Evolutionary conservation across 2,113 vertebrate species (phyloP), one percentile per base, ranked within the genome.

Genomic region (Rhinolophus sinicus): DNA sequence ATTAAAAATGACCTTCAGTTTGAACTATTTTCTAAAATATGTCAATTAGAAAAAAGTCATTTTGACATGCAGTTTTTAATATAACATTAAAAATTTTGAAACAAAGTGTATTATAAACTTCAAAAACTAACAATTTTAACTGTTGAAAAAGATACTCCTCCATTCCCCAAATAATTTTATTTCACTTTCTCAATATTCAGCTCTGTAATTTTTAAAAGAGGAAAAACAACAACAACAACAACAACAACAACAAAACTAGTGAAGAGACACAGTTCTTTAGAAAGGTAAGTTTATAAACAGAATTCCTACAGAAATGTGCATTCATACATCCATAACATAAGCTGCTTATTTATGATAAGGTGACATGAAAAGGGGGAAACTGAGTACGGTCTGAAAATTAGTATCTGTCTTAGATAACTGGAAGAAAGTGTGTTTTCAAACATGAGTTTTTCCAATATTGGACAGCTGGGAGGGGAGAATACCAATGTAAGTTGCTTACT

Each of bases 401-500:
- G 0, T 6, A 60, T 85, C 12, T 80, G 16, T 91, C n/a, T 40
- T 56, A 83, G 85, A n/a, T 24, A 77, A 56, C 12, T 56, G 6
- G 82, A 83, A 82, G 22, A 28, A 60, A 64, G 6, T 19, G 13
- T 67, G 24, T 10, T 73, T 70, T 65, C 16, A 58, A 26, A 33
- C 6, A 16, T 40, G 30, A 28, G 67, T 44, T 33, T 38, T 80
- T 52, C 8, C 15, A 62, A 2, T 7, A n/a, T 5, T 12, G 4
- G 52, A 58, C 30, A 82, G 52, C 70, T 47, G 24, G 3, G 56
- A 82, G 30, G 7, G 12, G 44, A 81, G 16, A 44, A 6, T 11
- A 10, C 1, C 52, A 44, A 0, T 0, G 28, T 69, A 30, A 80
- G 62, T 8, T 67, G 96, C 99, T 99, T 99, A 99, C 99, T 91